Evolutionary conservation across 2,797 vertebrate species (phyloP).

Genomic region (Melanotaenia maccullochi): DNA sequence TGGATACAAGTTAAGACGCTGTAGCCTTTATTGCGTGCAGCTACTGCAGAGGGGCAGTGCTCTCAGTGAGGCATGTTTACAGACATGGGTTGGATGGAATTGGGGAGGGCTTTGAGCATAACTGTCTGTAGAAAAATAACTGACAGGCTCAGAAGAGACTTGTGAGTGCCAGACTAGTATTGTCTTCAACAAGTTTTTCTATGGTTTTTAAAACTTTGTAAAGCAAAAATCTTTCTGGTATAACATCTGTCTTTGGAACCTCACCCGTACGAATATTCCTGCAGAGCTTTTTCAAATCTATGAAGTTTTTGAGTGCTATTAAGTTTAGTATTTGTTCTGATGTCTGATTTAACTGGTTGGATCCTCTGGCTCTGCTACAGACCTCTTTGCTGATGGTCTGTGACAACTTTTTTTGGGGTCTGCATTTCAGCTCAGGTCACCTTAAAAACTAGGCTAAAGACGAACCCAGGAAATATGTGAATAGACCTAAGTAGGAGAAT

Average conservation of each 20-base stretch:
- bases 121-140: constrained; percentile 23
- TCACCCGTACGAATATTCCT: background rate
- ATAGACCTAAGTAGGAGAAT: constrained; percentile 67
- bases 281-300: constrained; percentile 2
- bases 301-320: constrained; percentile 25
- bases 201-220: constrained; percentile 3
- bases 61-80: constrained; percentile 33
- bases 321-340: constrained; percentile 36
- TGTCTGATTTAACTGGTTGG: constrained; percentile 44
- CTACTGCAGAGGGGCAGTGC: constrained; percentile 18
- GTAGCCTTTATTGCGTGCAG: constrained; percentile 40
- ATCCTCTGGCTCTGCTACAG: constrained; percentile 42
- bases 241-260: constrained; percentile 11
- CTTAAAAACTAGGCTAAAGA: constrained; percentile 69
- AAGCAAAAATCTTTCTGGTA: background rate
- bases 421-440: constrained; percentile 49
- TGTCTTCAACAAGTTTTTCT: constrained; percentile 24
- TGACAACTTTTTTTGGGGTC: constrained; percentile 46
- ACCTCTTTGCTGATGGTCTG: constrained; percentile 46
- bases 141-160: background rate
- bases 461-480: constrained; percentile 43
- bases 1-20: constrained; percentile 39
- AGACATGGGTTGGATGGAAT: constrained; percentile 31
- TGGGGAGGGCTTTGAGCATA: constrained; percentile 16
- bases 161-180: constrained; percentile 6